phyloP scores from a whole-genome alignment of 1,140 invertebrate genomes.

The Steinernema khuongi region DNA sequence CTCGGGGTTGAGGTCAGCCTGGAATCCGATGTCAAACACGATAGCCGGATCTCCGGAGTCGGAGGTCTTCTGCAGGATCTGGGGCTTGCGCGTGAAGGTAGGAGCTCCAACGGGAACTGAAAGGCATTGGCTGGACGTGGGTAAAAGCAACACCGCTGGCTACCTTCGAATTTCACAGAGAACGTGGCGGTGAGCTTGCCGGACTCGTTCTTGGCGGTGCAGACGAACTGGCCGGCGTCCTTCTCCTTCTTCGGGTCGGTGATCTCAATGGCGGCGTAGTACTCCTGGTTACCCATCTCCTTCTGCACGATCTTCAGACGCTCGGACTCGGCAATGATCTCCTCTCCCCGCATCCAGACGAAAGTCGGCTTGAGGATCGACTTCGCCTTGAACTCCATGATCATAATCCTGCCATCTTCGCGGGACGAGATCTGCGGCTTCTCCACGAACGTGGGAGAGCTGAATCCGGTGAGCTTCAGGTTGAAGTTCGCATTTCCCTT shows the following conservation, averaged over 20 bases:
- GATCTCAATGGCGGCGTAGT: slow-evolving; percentile 57
- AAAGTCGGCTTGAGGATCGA: slow-evolving; percentile 87
- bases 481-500: slow-evolving; percentile 60
- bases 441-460: slow-evolving; percentile 93
- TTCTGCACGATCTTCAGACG: slow-evolving; percentile 65
- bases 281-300: slow-evolving; percentile 54
- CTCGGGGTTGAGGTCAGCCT: slow-evolving; percentile 56
- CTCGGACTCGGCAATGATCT: slow-evolving; percentile 74
- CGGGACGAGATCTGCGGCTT: slow-evolving; percentile 90
- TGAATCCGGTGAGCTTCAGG: slow-evolving; percentile 60
- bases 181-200: slow-evolving; percentile 58
- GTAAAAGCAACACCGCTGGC: not conserved
- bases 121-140: slow-evolving; percentile 22
- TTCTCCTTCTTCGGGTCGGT: slow-evolving; percentile 59
- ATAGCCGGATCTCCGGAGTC: slow-evolving; percentile 57
- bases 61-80: slow-evolving; percentile 58
- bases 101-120: slow-evolving; percentile 58
- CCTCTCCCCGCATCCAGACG: slow-evolving; percentile 75
- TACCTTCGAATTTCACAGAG: slow-evolving; percentile 59
- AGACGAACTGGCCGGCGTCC: slow-evolving; percentile 58
- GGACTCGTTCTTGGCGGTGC: slow-evolving; percentile 59
- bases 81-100: slow-evolving; percentile 58
- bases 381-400: slow-evolving; percentile 91
- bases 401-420: slow-evolving; percentile 87
- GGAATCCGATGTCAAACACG: slow-evolving; percentile 58